A percentile compares a stretch with the other conserved stretches of the same genome.
Conservation (phyloP, 2,113 vertebrate genomes). For the Entomyzon cyanotis region DNA sequence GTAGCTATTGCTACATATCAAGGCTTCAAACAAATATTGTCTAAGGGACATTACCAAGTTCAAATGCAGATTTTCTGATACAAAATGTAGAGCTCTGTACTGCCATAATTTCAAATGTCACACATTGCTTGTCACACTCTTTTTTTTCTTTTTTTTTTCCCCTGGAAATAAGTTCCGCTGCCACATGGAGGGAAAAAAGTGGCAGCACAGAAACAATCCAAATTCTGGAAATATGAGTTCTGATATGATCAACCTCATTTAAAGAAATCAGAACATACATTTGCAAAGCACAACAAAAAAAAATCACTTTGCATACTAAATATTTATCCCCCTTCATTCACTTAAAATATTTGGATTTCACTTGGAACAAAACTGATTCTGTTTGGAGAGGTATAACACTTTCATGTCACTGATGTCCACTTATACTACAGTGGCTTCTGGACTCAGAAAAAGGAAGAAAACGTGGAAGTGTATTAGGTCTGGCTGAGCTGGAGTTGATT, state of each 20-base stretch:
- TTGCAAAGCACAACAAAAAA: neutral
- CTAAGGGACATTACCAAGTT: neutral
- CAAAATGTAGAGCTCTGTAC: neutral
- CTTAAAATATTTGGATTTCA: neutral
- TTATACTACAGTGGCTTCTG: neutral
- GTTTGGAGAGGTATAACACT: neutral
- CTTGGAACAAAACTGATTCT: neutral
- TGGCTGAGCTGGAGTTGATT: neutral
- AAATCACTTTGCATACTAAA: neutral
- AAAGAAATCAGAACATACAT: neutral
- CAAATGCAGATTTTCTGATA: neutral
- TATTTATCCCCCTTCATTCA: neutral
- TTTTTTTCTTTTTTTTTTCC: neutral
- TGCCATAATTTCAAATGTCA: neutral
- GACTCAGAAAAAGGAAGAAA: neutral
- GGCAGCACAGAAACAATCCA: neutral
- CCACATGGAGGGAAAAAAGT: neutral
- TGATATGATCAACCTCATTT: neutral
- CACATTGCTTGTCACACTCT: neutral
- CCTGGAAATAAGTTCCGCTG: neutral
- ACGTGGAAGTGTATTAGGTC: neutral
- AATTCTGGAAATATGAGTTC: neutral
- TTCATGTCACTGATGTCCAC: neutral
- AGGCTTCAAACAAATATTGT: neutral
- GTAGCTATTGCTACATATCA: neutral